Evolutionary conservation across 2,113 vertebrate genomes (phyloP), one percentile per base, ranked within the genome.

Genomic region (Triplophysa siluroides): DNA sequence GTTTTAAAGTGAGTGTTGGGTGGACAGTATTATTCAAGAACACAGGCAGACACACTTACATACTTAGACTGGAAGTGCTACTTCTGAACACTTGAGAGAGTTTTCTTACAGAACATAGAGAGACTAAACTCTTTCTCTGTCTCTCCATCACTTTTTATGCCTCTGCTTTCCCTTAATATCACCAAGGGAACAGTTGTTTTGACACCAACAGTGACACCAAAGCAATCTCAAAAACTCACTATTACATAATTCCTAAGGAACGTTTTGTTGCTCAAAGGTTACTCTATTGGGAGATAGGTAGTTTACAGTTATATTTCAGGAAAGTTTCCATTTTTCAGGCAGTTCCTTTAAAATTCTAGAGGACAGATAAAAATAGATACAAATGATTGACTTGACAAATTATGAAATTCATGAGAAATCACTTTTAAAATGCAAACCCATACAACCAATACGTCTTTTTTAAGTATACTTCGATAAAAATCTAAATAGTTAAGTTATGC

Each of bases 1-100:
- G 47, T 65, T n/a, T 21, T 80, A 24, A 18, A 56, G 64, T 78
- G 69, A 78, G 18, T 78, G 21, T 60, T 79, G 79, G 64, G 62
- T 24, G 19, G 45, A 52, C 13, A 4, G 66, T 72, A 1, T 60
- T 33, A 56, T 43, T 43, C 56, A 29, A 58, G 58, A 56, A 16
- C 43, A 65, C 41, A 78, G 66, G 12, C 61, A 18, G 61, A 64
- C 58, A 45, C 61, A 26, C 18, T 41, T 29, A 24, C 43, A 63
- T 23, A 69, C 50, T 71, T 71, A 29, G 47, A 54, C 50, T 56
- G 24, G 9, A 54, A 54, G 68, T 56, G 47, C 24, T 29, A 52
- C 69, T 33, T 21, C 50, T 56, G 50, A 56, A 14, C 50, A 21
- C 69, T 56, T 68, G 2, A 67, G 65, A 29, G 29, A 4, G 29